Base-by-base conservation (phyloP, 2,113 vertebrate genomes). In the Oryzias curvinotus region DNA sequence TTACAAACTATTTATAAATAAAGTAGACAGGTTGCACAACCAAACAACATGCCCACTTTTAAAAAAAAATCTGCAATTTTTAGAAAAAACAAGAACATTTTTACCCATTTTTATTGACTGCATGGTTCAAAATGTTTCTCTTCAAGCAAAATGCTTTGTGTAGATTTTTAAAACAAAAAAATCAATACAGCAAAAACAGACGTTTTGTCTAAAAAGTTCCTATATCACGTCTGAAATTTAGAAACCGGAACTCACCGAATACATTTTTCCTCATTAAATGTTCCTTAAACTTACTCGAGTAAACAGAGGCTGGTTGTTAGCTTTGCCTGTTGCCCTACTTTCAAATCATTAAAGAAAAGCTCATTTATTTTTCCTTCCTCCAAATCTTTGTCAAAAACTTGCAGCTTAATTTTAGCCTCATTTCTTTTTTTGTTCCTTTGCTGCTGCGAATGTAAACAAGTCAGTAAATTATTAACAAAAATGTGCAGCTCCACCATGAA, bases 231-330 rank as follows among this genome's bases (percentile, higher is more conserved):
- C 19, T 18, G 12, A 48, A 48, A 48, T 7, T 18, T 4, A 48
- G 18, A 48, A 13, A 48, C 47, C 12, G 4, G 3, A 48, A 19
- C 47, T 48, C 8, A 18, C 47, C 19, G n/a, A 4, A 48, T 19
- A 8, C n/a, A 17, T 59, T 60, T 60, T 46, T 54, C 14, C 14
- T 36, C 2, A 14, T 62, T 62, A 63, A 7, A 47, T 17, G 7
- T n/a, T 52, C 25, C 12, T 6, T 12, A 26, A 75, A 28, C 25
- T 17, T 30, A 16, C 42, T 12, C 1, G 10, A 21, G 63, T 67
- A 68, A 71, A 68, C 68, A 72, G 43, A 36, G 16, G 2, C 10
- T 72, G 72, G 68, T 71, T 60, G 64, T 59, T 61, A 18, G 52
- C 36, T 61, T 45, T 7, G 16, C 10, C 1, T 30, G 52, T 52